Evolutionary conservation across 2,888 invertebrate species (phyloP), one percentile per base, ranked within the genome.

Genomic region (Torymus auratus): DNA sequence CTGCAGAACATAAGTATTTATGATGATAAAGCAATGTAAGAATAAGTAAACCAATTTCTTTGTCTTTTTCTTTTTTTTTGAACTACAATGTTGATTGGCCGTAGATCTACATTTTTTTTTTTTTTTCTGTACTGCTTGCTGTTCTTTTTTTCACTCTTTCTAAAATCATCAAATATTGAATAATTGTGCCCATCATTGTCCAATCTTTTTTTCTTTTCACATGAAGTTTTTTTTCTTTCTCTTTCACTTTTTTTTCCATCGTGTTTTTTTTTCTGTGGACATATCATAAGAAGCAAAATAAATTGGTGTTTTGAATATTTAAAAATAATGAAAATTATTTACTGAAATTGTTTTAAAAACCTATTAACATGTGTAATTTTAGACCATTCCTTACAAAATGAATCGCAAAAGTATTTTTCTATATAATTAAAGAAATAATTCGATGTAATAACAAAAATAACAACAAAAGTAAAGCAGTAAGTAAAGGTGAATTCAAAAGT

Each of bases 261-360:
- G 89, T 89, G 88, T 89, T 89, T 88, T 90, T 89, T 90, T 90
- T 90, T 90, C 90, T 90, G 90, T 90, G 90, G 90, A 90, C 90
- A 90, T 90, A 90, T 89, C 88, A 90, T 89, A 90, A 90, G 88
- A 90, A 84, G 81, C 80, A 74, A 84, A 75, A 85, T 83, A 85
- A 83, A 84, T 85, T 81, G 85, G 83, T 83, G 84, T 74, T 84
- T 83, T 73, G 83, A 73, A 80, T 80, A 77, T 53, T 61, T 70
- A 20, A 60, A 76, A 67, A 60, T 77, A 64, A 65, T 64, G 41
- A 76, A 82, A 69, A 75, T 68, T 79, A 76, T 72, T 74, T 81
- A 78, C 78, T 78, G 78, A 78, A 81, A 64, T 52, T 73, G 77
- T 73, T 41, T 73, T 76, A 65, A 65, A 53, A 80, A 72, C 72